Evolutionary conservation across 2,113 vertebrate genomes (phyloP).

Genomic region (Paralichthys olivaceus): DNA sequence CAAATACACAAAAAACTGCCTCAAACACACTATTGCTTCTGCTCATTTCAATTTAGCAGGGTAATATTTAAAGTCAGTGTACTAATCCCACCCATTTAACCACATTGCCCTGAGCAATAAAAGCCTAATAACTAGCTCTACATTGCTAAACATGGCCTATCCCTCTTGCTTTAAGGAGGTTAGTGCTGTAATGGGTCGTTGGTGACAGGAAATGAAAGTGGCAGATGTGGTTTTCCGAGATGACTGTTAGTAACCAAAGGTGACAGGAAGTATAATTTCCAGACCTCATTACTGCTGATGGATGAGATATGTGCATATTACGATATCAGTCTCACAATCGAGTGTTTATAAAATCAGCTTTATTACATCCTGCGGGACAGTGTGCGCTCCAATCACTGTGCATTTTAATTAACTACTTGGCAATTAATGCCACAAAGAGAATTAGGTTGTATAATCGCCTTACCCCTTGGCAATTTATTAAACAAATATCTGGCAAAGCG

Average conservation of each 20-base stretch:
- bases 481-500: constrained; percentile 77
- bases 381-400: constrained; percentile 58
- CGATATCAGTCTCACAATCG: constrained; percentile 70
- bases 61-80: constrained; percentile 48
- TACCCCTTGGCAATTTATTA: constrained; percentile 72
- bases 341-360: constrained; percentile 72
- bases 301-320: constrained; percentile 47
- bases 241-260: constrained; percentile 50
- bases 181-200: constrained; percentile 50
- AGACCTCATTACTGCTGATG: constrained; percentile 59
- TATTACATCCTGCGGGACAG: constrained; percentile 68
- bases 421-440: constrained; percentile 80
- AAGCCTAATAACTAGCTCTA: constrained; percentile 62
- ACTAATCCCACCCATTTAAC: constrained; percentile 67
- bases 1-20: constrained; percentile 7
- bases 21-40: not conserved
- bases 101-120: constrained; percentile 41
- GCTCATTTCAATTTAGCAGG: constrained; percentile 25
- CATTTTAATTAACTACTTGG: constrained; percentile 82
- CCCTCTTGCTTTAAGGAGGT: constrained; percentile 41
- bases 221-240: constrained; percentile 34
- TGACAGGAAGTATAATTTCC: constrained; percentile 57
- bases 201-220: constrained; percentile 53
- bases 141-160: constrained; percentile 48
- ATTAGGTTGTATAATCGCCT: constrained; percentile 78